Conservation (phyloP, 1,140 invertebrate genomes). For the Aphaenogaster floridana region DNA sequence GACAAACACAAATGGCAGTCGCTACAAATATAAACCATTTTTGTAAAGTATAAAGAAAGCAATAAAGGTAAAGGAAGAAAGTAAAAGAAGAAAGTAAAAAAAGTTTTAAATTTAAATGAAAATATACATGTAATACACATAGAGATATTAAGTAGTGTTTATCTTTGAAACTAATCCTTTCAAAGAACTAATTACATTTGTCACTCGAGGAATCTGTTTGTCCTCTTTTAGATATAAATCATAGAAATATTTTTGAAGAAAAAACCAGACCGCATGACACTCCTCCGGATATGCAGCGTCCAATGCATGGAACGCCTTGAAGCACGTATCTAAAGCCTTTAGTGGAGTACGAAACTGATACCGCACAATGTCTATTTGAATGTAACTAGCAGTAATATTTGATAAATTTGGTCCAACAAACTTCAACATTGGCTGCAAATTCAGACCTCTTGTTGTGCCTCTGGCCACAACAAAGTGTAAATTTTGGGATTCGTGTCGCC, state of each 20-base stretch:
- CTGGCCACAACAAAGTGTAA: too few relatives aligned
- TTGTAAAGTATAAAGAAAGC: not conserved
- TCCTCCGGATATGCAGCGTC: conserved; percentile 4
- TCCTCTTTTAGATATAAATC: conserved; percentile 7
- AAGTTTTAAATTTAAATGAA: not conserved
- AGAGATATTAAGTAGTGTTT: too few relatives aligned
- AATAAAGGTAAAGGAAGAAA: too few relatives aligned
- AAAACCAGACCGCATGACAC: not conserved
- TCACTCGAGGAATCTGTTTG: conserved; percentile 14
- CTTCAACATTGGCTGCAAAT: conserved; percentile 3
- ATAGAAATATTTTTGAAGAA: conserved; percentile 28
- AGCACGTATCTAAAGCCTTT: conserved; percentile 16
- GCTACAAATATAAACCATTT: not conserved
- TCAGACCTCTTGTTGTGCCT: too few relatives aligned
- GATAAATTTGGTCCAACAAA: conserved; percentile 9
- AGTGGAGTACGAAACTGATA: not conserved
- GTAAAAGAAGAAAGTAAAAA: not conserved
- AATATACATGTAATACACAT: too few relatives aligned
- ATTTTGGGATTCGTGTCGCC: too few relatives aligned
- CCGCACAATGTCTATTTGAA: conserved; percentile 2
- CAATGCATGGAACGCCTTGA: not conserved
- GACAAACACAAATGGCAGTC: not conserved
- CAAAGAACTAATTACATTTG: not conserved
- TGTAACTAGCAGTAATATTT: conserved; percentile 26
- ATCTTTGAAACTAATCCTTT: not conserved